These are phyloP conservation scores for Parazoanthus darwini DNA, from an alignment of 92 coral and sea anemone species.

Conservation along the genomic window DNA sequence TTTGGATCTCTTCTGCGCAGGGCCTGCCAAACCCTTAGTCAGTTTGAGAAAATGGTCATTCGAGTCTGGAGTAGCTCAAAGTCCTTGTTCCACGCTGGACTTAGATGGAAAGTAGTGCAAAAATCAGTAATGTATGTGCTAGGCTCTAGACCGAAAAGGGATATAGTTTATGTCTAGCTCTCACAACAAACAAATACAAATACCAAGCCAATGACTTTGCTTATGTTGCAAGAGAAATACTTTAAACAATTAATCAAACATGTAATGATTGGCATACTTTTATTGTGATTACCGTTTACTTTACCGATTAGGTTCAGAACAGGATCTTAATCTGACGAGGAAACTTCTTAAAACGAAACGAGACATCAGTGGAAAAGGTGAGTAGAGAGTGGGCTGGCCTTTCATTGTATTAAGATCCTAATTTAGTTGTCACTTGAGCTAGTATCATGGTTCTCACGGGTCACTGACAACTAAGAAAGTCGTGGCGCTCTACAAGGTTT, in stretches of 20 bases:
- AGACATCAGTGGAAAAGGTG: slow-evolving; percentile 94
- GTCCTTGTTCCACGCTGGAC: neutral
- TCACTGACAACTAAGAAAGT: neutral
- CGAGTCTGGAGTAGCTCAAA: neutral
- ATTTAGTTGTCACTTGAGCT: neutral
- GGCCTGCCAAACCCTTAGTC: no score
- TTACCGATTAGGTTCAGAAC: slow-evolving; percentile 75
- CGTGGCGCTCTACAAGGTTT: neutral
- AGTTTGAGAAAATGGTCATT: neutral
- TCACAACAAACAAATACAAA: no score
- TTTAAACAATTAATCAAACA: no score
- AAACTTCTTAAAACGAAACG: slow-evolving; percentile 88
- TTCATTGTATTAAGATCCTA: neutral
- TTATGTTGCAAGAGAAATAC: no score
- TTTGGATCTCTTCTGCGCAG: neutral
- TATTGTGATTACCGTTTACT: neutral
- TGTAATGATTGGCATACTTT: neutral
- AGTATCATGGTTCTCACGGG: neutral
- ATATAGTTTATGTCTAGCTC: no score
- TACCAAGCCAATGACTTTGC: no score
- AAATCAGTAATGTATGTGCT: no score
- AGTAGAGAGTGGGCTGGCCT: neutral
- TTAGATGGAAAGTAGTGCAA: neutral
- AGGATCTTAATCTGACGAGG: slow-evolving; percentile 86
- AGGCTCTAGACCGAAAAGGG: no score